Percentiles rank a stretch among this genome's conserved stretches.
Evolutionary conservation across 2,888 invertebrate species (phyloP).

Genomic region (Campaea margaritaria): DNA sequence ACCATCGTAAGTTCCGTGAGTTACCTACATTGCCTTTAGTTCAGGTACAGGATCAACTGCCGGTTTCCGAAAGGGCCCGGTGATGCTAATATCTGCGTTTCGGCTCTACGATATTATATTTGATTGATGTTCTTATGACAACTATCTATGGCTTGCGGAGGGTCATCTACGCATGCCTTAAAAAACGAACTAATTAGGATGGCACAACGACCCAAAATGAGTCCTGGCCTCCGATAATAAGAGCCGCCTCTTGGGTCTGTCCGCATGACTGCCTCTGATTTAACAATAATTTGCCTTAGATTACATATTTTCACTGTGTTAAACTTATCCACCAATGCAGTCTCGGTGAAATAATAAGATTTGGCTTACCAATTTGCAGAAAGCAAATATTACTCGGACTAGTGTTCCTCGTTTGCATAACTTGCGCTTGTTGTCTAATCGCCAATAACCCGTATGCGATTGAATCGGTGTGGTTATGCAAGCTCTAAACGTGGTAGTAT

Average conservation of each 20-base stretch:
- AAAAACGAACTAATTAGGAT: no score
- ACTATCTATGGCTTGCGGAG: no score
- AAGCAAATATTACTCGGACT: constrained; percentile 18
- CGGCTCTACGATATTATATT: constrained; percentile 5
- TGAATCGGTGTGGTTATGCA: constrained; percentile 18
- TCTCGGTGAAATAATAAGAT: background rate
- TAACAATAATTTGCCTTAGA: background rate
- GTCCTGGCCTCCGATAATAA: no score
- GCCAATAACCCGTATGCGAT: constrained; percentile 46
- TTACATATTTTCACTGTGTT: background rate
- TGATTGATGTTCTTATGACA: no score
- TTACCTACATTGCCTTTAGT: constrained; percentile 58
- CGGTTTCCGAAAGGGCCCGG: constrained; percentile 21
- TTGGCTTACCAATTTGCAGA: constrained; percentile 3
- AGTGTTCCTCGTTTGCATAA: constrained; percentile 48
- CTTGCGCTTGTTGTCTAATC: constrained; percentile 39
- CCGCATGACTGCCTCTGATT: no score
- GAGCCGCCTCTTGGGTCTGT: no score
- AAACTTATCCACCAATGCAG: background rate
- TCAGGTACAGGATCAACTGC: constrained; percentile 51
- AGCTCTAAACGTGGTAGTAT: constrained; percentile 8
- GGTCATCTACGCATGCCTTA: no score
- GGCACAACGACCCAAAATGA: no score
- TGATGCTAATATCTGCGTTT: constrained; percentile 24
- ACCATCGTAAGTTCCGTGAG: constrained; percentile 52